Evolutionary conservation across 2,888 invertebrate species (phyloP).

Genomic region (Homarus gammarus): DNA sequence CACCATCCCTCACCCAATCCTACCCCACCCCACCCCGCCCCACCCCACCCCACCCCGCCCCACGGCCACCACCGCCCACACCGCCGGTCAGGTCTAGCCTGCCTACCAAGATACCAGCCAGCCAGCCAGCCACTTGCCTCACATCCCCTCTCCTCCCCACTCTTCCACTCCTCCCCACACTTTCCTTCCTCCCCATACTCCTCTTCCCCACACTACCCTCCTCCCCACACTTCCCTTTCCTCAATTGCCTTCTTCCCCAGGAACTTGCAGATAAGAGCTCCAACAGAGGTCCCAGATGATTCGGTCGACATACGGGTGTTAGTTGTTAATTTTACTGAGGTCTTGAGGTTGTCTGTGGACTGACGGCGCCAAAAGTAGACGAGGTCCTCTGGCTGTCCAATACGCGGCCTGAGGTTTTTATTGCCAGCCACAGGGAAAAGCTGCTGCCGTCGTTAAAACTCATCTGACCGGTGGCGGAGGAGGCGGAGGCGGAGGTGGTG

Average conservation of each 20-base stretch:
- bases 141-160: not conserved
- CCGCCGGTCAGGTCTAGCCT: slow-evolving; percentile 1
- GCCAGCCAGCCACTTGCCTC: slow-evolving; percentile 5
- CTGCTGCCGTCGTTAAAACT: slow-evolving; percentile 23
- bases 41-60: not conserved
- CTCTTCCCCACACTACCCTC: not conserved
- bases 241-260: not conserved
- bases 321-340: not conserved
- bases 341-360: not conserved
- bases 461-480: not conserved
- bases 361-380: not conserved
- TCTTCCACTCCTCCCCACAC: not conserved
- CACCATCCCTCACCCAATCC: slow-evolving; percentile 9
- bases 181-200: slow-evolving; percentile 17
- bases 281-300: too few species aligned
- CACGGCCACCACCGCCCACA: slow-evolving; percentile 5
- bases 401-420: slow-evolving; percentile 41
- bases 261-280: not conserved
- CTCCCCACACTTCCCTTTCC: not conserved
- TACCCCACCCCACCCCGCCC: slow-evolving; percentile 18
- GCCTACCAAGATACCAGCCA: slow-evolving; percentile 14
- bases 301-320: too few species aligned
- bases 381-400: slow-evolving; percentile 30
- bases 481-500: not conserved
- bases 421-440: slow-evolving; percentile 44